Percentiles rank a stretch among this genome's conserved stretches.
Evolutionary conservation across 2,888 invertebrate species (phyloP).

Genomic region (Phragmatobia fuliginosa): DNA sequence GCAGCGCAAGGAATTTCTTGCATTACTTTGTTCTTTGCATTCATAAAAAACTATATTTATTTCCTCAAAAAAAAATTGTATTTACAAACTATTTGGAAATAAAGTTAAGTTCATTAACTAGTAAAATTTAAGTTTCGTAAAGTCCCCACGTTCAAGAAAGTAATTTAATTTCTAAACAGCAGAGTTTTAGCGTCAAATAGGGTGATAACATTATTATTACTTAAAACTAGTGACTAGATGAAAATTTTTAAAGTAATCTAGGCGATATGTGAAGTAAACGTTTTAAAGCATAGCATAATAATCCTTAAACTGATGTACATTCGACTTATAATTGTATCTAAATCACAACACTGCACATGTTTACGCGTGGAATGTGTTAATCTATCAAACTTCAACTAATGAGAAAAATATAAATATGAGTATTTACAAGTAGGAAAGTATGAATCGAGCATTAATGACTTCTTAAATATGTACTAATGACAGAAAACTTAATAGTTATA

Average conservation of each 20-base stretch:
- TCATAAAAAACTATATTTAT: too few relatives aligned
- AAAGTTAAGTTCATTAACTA: neutral
- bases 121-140: neutral
- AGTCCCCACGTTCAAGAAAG: neutral
- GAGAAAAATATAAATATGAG: slow-evolving; percentile 14
- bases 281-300: slow-evolving; percentile 63
- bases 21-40: too few relatives aligned
- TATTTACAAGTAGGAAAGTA: slow-evolving; percentile 20
- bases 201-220: slow-evolving; percentile 21
- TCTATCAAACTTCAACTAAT: slow-evolving; percentile 16
- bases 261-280: slow-evolving; percentile 69
- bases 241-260: slow-evolving; percentile 48
- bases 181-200: slow-evolving; percentile 22
- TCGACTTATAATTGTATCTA: slow-evolving; percentile 51
- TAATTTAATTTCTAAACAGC: slow-evolving; percentile 6
- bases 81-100: too few relatives aligned
- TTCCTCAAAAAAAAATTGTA: too few relatives aligned
- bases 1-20: too few relatives aligned
- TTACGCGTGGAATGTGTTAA: slow-evolving; percentile 56
- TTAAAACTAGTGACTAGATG: slow-evolving; percentile 55
- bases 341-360: slow-evolving; percentile 73
- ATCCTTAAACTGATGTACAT: slow-evolving; percentile 51
- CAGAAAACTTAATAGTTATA: slow-evolving; percentile 19
- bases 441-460: slow-evolving; percentile 13
- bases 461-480: slow-evolving; percentile 11